phyloP scores from a whole-genome alignment of 2,797 vertebrate species.

The Macrochelys suwanniensis region DNA sequence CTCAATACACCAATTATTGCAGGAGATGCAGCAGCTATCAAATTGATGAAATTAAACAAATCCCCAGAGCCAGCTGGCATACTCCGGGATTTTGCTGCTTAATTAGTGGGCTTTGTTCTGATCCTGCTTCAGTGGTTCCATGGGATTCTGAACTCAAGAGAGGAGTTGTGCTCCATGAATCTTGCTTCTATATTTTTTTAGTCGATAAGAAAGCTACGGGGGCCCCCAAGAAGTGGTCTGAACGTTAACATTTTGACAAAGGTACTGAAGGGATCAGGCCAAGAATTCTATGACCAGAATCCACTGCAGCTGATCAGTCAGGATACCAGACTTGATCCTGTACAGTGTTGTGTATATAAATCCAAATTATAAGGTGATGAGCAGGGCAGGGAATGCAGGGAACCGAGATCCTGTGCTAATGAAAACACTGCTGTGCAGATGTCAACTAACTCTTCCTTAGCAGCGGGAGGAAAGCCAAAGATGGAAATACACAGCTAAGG shows the following conservation, averaged over 20 bases:
- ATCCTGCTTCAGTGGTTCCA: constrained; percentile 4
- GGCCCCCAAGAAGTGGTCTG: not conserved
- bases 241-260: not conserved
- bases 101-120: constrained; percentile 73
- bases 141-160: constrained; percentile 23
- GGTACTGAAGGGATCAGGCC: not conserved
- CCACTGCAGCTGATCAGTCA: not conserved
- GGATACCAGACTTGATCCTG: not conserved
- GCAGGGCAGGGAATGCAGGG: not conserved
- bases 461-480: constrained; percentile 23
- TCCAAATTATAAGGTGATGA: not conserved
- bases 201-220: constrained; percentile 5
- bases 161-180: not conserved
- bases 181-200: constrained; percentile 15
- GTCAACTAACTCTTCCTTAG: constrained; percentile 19
- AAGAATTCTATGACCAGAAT: constrained; percentile 5
- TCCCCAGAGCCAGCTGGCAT: constrained; percentile 36
- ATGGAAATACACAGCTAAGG: not conserved
- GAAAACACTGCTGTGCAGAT: not conserved
- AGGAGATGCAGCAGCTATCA: constrained; percentile 60
- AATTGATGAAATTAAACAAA: constrained; percentile 78
- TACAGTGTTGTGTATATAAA: accelerated
- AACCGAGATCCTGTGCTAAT: not conserved
- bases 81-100: constrained; percentile 61
- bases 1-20: constrained; percentile 69